These are phyloP conservation scores for Acanthis flammea DNA, from an alignment of 2,797 vertebrate species.

Conservation along the genomic window DNA sequence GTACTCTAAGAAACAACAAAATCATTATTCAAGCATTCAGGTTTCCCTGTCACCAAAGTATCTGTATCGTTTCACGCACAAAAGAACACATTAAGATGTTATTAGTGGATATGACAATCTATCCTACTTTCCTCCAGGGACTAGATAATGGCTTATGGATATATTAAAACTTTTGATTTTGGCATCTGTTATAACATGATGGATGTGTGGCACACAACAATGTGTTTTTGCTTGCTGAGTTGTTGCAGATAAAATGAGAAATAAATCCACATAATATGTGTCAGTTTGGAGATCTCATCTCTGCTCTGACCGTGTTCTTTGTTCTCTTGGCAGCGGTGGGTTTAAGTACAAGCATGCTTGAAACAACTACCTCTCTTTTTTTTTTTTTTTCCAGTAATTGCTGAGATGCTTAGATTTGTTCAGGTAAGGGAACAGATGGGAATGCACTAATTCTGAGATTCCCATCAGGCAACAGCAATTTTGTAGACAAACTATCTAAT, in stretches of 20 bases:
- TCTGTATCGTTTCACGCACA: not conserved
- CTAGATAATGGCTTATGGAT: conserved; percentile 21
- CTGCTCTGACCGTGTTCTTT: not conserved
- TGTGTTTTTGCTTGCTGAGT: not conserved
- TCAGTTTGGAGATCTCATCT: not conserved
- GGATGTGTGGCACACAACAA: not conserved
- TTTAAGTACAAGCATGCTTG: not conserved
- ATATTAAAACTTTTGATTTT: conserved; percentile 37
- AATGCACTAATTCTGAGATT: not conserved
- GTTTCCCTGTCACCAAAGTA: not conserved
- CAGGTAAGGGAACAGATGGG: not conserved
- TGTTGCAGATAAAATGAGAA: not conserved
- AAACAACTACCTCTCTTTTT: not conserved
- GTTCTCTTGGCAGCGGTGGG: not conserved
- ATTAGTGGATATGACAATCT: conserved; percentile 25
- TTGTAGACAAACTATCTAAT: not conserved
- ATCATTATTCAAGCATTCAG: not conserved
- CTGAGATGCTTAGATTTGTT: not conserved
- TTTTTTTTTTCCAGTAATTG: not conserved
- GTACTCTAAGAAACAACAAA: not conserved
- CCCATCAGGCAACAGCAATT: not conserved
- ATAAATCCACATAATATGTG: not conserved
- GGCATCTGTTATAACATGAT: conserved; percentile 18
- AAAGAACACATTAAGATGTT: conserved; percentile 45
- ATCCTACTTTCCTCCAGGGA: not conserved